Conservation (phyloP, 2,797 vertebrate genomes). For the Karalla daura region DNA sequence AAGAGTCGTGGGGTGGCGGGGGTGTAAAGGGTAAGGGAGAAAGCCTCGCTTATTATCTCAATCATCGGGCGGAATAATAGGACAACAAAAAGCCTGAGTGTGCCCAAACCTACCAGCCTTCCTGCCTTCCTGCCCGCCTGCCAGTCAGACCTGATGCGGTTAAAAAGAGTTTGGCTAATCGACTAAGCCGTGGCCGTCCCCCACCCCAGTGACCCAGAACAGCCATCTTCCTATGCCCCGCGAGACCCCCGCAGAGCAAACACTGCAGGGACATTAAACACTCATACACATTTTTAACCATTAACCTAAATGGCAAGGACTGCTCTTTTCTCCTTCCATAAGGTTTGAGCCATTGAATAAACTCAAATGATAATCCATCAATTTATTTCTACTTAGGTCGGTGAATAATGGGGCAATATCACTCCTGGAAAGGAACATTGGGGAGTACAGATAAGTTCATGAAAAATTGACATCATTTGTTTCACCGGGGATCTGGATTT, state of each 20-base stretch:
- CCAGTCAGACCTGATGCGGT: constrained; percentile 66
- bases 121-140: constrained; percentile 42
- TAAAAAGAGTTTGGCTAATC: constrained; percentile 83
- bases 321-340: constrained; percentile 79
- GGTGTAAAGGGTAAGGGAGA: constrained; percentile 71
- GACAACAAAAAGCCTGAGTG: constrained; percentile 82
- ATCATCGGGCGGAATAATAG: constrained; percentile 87
- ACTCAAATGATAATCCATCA: constrained; percentile 79
- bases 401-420: constrained; percentile 73
- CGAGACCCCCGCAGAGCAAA: constrained; percentile 79
- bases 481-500: constrained; percentile 54
- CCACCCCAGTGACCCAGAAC: constrained; percentile 84
- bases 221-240: constrained; percentile 73
- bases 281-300: constrained; percentile 82
- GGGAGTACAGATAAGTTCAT: constrained; percentile 64
- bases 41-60: constrained; percentile 85
- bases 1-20: constrained; percentile 50
- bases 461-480: constrained; percentile 68
- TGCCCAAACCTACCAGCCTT: constrained; percentile 59
- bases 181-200: constrained; percentile 75
- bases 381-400: constrained; percentile 78
- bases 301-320: constrained; percentile 80
- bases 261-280: constrained; percentile 83
- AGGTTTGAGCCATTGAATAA: constrained; percentile 77
- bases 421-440: constrained; percentile 45